These are phyloP conservation scores for Harpegnathos saltator DNA, from an alignment of 1,140 invertebrate genomes.

Conservation along the genomic window DNA sequence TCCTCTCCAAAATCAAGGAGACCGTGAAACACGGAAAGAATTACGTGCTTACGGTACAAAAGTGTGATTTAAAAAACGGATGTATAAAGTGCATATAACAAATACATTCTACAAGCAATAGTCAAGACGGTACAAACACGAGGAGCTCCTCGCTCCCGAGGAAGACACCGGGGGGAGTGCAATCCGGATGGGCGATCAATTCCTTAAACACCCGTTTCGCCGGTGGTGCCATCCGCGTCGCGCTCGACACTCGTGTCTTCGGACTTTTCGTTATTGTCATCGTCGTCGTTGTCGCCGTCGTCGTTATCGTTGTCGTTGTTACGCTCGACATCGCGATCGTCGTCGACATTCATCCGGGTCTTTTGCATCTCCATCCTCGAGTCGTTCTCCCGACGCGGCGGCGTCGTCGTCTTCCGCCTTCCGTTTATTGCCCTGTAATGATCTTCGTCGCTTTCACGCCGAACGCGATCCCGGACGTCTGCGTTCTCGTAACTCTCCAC, in stretches of 20 bases:
- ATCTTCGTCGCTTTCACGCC: slow-evolving; percentile 6
- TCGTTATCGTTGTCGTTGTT: slow-evolving; percentile 3
- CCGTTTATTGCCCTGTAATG: not conserved
- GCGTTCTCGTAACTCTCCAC: not conserved
- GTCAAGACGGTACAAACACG: not conserved
- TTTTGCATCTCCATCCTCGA: not conserved
- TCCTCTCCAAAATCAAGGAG: not conserved
- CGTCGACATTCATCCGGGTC: not conserved
- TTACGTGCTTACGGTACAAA: not conserved
- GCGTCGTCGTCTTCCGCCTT: slow-evolving; percentile 44
- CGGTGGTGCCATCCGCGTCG: not conserved
- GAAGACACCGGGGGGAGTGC: not conserved
- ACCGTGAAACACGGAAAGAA: not conserved
- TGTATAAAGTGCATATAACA: not conserved
- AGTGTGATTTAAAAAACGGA: slow-evolving; percentile 33
- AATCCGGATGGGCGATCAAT: not conserved
- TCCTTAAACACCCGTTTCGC: slow-evolving; percentile 10
- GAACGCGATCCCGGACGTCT: not conserved
- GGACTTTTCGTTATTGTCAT: not conserved
- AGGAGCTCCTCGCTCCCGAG: not conserved
- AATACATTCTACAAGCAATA: slow-evolving; percentile 22
- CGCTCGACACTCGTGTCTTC: not conserved
- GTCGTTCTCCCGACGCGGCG: slow-evolving; percentile 16
- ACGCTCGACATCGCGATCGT: slow-evolving; percentile 7
- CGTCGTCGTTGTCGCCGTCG: not conserved